Evolutionary conservation across 2,113 vertebrate genomes (phyloP), one percentile per base, ranked within the genome.

Genomic region (Odontophorus gujanensis): DNA sequence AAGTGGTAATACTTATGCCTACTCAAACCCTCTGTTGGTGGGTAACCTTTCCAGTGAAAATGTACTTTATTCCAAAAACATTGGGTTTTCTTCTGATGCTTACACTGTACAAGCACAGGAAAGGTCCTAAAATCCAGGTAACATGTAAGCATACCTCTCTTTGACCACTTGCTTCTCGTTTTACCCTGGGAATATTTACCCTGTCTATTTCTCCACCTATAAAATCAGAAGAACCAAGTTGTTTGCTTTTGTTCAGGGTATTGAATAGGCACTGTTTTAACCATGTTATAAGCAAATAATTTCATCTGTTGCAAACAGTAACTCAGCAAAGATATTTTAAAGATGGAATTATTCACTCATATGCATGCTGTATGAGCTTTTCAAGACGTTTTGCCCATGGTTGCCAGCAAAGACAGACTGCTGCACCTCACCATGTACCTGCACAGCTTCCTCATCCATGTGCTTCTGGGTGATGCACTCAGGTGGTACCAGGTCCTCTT

Each of bases 401-500:
- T 1, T 73, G n/a, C 42, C 4, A 10, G 48, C 17, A 55, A 78
- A 42, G 18, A 1, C 2, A 61, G 48, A 45, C 17, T 86, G 18
- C 18, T 26, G 5, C 0, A 5, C 25, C 43, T 82, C 11, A 17
- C 9, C 8, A 8, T 50, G 1, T 1, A 15, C 11, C 14, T 0
- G 6, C 4, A 3, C 10, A 4, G 12, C 34, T 16, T 59, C 50
- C n/a, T 81, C 13, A 51, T 30, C 38, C 3, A 0, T 34, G 47
- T 77, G 36, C 19, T 71, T 43, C 47, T 71, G 47, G 18, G 36
- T 62, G 17, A 9, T 2, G 1, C 2, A 61, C 3, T 53, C 21
- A 9, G 1, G 4, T 4, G 57, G 10, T 0, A 1, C 1, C 6
- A 7, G 22, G 34, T 92, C 26, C 40, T 87, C 13, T 5, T n/a